These are phyloP conservation scores for Hydroisotoma schaefferi DNA, from an alignment of 2,888 invertebrate species.

Conservation along the genomic window DNA sequence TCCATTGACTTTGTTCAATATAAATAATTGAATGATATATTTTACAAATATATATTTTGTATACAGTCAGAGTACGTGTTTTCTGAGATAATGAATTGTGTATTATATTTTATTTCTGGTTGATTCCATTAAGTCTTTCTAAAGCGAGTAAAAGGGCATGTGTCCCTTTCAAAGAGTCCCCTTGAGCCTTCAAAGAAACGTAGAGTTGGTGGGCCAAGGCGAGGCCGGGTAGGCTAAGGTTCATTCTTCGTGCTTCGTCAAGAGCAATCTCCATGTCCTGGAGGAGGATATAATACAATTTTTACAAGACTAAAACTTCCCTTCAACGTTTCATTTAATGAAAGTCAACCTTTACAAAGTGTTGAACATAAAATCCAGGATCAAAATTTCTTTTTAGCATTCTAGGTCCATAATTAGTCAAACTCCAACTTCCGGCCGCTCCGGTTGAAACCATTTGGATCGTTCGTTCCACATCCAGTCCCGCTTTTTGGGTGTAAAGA, in stretches of 20 bases:
- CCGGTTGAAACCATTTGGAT: constrained; percentile 19
- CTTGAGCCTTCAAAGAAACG: constrained; percentile 31
- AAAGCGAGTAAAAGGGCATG: constrained; percentile 24
- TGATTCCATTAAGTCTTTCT: constrained; percentile 27
- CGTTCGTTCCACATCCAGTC: constrained; percentile 28
- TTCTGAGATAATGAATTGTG: no score
- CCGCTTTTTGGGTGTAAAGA: constrained; percentile 28
- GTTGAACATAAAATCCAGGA: constrained; percentile 30
- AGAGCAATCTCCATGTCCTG: constrained; percentile 35
- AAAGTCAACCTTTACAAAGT: constrained; percentile 25
- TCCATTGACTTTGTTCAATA: no score
- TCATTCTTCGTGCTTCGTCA: constrained; percentile 25
- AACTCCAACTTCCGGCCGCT: constrained; percentile 30
- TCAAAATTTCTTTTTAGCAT: constrained; percentile 32
- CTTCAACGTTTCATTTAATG: neutral
- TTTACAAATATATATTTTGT: no score
- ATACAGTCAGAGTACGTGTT: no score
- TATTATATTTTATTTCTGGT: no score
- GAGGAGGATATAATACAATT: no score
- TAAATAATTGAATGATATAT: no score
- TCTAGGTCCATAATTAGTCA: constrained; percentile 21
- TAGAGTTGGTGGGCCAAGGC: constrained; percentile 28
- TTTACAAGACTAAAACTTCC: neutral
- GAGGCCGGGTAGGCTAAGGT: constrained; percentile 25
- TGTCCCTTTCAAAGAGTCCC: constrained; percentile 20